phyloP scores from a whole-genome alignment of 2,888 invertebrate species.

The Acanthosepion lycidas region DNA sequence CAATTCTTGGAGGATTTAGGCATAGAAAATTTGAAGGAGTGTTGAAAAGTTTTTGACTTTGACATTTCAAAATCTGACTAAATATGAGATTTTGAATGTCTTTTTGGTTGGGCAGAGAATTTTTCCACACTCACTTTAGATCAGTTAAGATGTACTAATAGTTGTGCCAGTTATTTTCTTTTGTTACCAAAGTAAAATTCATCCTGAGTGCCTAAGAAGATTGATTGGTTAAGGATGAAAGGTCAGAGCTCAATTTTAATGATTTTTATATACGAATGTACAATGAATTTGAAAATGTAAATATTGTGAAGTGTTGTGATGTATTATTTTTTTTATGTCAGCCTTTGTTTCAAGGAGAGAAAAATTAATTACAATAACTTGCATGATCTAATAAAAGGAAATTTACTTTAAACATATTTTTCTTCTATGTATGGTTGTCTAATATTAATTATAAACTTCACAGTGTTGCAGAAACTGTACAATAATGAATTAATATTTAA shows the following conservation, averaged over 20 bases:
- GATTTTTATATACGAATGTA: not conserved
- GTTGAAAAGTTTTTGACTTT: too few relatives aligned
- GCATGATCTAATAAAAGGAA: not conserved
- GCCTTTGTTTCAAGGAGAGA: too few relatives aligned
- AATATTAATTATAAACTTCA: too few relatives aligned
- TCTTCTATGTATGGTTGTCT: not conserved
- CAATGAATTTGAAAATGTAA: not conserved
- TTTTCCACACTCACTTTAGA: not conserved
- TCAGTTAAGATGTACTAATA: not conserved
- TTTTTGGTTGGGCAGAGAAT: too few relatives aligned
- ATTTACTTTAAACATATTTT: not conserved
- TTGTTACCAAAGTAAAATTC: not conserved
- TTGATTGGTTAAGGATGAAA: not conserved
- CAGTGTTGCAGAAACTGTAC: too few relatives aligned
- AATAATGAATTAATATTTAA: too few relatives aligned
- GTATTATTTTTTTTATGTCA: not conserved
- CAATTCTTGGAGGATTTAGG: too few relatives aligned
- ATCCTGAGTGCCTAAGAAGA: not conserved
- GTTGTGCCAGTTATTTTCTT: not conserved
- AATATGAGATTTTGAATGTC: too few relatives aligned
- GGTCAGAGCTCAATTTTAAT: not conserved
- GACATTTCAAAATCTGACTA: too few relatives aligned
- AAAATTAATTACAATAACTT: not conserved
- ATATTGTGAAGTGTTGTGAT: not conserved
- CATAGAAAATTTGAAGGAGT: too few relatives aligned